Percentiles rank a stretch among this genome's conserved stretches.
These are phyloP conservation scores for Tinea semifulvella DNA, from an alignment of 2,888 invertebrate genomes.

Conservation along the genomic window DNA sequence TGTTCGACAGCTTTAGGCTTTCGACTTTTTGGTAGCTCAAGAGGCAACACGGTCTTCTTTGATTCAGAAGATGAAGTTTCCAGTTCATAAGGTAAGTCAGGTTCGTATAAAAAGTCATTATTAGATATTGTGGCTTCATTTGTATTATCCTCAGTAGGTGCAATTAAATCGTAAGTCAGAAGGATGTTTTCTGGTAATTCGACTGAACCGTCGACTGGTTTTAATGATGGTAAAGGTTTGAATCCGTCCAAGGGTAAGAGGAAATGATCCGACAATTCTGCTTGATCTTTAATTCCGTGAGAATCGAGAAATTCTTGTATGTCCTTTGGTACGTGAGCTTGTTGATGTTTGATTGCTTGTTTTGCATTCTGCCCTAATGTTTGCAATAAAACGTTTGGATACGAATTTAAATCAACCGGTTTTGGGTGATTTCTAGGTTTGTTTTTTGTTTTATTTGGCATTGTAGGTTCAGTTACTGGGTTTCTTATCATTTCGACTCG, in stretches of 20 bases:
- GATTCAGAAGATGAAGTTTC: constrained; percentile 50
- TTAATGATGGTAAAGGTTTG: constrained; percentile 51
- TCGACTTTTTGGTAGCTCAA: constrained; percentile 41
- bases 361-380: constrained; percentile 31
- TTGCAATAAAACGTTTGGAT: constrained; percentile 16
- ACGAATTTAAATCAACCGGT: constrained; percentile 26
- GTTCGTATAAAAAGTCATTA: constrained; percentile 45
- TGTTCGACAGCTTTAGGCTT: constrained; percentile 33
- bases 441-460: constrained; percentile 22
- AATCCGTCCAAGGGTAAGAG: constrained; percentile 53
- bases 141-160: constrained; percentile 32
- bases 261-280: constrained; percentile 43
- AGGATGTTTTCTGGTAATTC: constrained; percentile 55
- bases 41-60: constrained; percentile 38
- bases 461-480: constrained; percentile 34
- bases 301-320: constrained; percentile 49
- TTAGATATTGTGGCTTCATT: constrained; percentile 26
- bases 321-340: constrained; percentile 25
- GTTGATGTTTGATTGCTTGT: constrained; percentile 29
- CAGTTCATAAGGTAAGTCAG: constrained; percentile 46
- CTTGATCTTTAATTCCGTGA: constrained; percentile 45
- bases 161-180: constrained; percentile 47
- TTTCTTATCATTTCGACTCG: constrained; percentile 62
- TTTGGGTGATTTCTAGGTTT: constrained; percentile 16
- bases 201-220: constrained; percentile 43